Conservation (phyloP, 2,888 invertebrate species). For the Pheosia tremula region DNA sequence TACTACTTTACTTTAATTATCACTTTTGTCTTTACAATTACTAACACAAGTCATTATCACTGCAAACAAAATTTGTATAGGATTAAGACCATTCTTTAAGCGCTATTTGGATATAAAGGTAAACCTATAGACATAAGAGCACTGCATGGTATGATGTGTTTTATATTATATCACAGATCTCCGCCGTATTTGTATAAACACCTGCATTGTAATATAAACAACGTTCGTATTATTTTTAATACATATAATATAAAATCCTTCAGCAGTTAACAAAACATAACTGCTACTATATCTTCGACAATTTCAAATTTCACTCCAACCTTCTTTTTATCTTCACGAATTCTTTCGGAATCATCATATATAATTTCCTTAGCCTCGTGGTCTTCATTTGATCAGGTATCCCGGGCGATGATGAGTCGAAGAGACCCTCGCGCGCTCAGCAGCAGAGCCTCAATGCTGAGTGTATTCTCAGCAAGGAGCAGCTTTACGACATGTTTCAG, state of each 20-base stretch:
- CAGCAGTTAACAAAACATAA: no score
- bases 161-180: constrained; percentile 17
- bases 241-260: no score
- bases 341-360: neutral
- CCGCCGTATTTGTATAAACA: neutral
- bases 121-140: constrained; percentile 38
- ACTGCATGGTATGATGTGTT: constrained; percentile 46
- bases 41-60: neutral
- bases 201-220: no score
- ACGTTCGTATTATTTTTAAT: no score
- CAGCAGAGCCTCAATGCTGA: constrained; percentile 96
- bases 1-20: no score
- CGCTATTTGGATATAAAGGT: constrained; percentile 34
- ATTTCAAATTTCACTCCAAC: neutral
- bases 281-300: no score
- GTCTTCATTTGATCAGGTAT: constrained; percentile 66
- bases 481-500: constrained; percentile 99
- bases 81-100: constrained; percentile 24
- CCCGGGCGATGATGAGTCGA: constrained; percentile 93
- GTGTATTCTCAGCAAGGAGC: constrained; percentile 98
- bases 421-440: constrained; percentile 94
- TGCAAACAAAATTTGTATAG: neutral
- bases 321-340: neutral
- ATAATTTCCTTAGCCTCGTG: neutral
- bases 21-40: no score